Conservation (phyloP, 2,888 invertebrate species). For the Catocala sponsa region DNA sequence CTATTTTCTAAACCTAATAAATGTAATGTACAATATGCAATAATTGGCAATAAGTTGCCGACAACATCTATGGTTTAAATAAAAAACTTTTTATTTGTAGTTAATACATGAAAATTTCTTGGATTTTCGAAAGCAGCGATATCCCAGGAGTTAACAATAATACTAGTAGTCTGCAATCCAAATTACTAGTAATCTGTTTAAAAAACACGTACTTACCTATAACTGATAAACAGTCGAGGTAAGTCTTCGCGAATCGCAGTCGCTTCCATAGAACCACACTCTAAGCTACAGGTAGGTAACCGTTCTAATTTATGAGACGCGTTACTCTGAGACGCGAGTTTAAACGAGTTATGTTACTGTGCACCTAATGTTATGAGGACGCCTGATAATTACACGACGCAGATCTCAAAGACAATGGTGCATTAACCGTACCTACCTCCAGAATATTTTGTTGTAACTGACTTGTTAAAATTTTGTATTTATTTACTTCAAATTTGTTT, state of each 20-base stretch:
- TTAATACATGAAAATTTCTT: no score
- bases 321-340: slow-evolving; percentile 35
- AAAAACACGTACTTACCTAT: no score
- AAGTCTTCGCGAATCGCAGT: slow-evolving; percentile 6
- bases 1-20: no score
- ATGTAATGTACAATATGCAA: no score
- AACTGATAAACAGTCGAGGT: no score
- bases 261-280: slow-evolving; percentile 9
- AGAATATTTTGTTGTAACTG: slow-evolving; percentile 9
- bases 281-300: slow-evolving; percentile 20
- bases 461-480: background rate
- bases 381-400: slow-evolving; percentile 38
- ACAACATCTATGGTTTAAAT: no score
- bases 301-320: slow-evolving; percentile 40
- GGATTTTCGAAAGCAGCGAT: no score
- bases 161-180: no score
- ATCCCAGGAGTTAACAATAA: no score
- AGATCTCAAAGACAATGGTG: slow-evolving; percentile 27
- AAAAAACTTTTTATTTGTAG: no score
- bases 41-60: no score
- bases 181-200: no score
- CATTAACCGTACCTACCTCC: slow-evolving; percentile 19
- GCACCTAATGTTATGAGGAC: slow-evolving; percentile 40
- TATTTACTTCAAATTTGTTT: background rate
- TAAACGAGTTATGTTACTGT: slow-evolving; percentile 35